These are phyloP conservation scores for Protaetia brevitarsis DNA, from an alignment of 1,140 invertebrate species.

Conservation along the genomic window DNA sequence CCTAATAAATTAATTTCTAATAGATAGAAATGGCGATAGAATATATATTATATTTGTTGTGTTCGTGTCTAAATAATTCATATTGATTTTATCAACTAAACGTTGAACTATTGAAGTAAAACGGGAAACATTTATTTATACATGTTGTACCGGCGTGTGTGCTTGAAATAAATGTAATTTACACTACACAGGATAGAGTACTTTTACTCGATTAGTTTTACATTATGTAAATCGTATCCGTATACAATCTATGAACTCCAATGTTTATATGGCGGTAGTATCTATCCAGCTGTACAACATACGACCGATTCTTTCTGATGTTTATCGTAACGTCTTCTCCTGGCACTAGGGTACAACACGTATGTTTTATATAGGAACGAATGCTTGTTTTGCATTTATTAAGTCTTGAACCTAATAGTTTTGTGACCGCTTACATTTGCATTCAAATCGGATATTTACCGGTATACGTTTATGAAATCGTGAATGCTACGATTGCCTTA, in stretches of 20 bases:
- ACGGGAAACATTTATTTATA: background rate
- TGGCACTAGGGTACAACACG: background rate
- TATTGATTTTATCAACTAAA: background rate
- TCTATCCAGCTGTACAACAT: background rate
- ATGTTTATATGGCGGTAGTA: slow-evolving; percentile 10
- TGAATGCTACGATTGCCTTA: background rate
- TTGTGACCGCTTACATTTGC: background rate
- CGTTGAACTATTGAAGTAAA: background rate
- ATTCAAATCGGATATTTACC: background rate
- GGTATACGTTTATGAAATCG: background rate
- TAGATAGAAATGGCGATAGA: background rate
- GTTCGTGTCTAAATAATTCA: background rate
- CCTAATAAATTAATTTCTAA: background rate
- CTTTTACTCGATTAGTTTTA: slow-evolving; percentile 13
- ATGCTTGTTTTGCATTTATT: slow-evolving; percentile 2
- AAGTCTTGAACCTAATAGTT: background rate
- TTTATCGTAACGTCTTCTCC: background rate
- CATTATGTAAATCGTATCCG: slow-evolving; percentile 9
- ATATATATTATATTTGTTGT: slow-evolving; percentile 15
- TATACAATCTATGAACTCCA: slow-evolving; percentile 7
- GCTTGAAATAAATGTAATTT: slow-evolving; percentile 1
- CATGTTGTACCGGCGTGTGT: background rate
- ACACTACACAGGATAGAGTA: background rate
- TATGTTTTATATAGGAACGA: too few relatives aligned
- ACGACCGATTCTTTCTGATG: background rate